Conservation (phyloP, 2,888 invertebrate species). For the Saturnia japonica region DNA sequence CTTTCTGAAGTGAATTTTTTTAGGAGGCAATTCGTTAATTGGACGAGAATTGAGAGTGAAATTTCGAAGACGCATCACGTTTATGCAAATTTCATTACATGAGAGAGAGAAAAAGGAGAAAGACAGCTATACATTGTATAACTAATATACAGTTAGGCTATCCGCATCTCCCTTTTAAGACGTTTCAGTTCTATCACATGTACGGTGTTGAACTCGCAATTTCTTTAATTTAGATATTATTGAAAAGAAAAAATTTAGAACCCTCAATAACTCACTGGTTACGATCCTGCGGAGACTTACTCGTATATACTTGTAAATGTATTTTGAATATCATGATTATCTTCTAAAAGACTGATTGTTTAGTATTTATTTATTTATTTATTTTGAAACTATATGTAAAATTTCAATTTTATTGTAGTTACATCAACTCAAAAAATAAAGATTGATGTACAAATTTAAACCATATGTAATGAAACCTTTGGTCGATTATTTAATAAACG, state of each 20-base stretch:
- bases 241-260: neutral
- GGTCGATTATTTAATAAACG: constrained; percentile 59
- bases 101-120: no score
- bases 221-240: no score
- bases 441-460: neutral
- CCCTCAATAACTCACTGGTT: neutral
- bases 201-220: no score
- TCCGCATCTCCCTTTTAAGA: no score
- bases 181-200: no score
- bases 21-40: no score
- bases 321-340: constrained; percentile 47
- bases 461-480: constrained; percentile 45
- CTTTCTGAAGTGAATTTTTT: no score
- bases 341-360: constrained; percentile 81
- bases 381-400: constrained; percentile 2
- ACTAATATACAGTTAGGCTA: no score
- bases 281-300: neutral
- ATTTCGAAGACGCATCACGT: no score
- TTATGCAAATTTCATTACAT: no score
- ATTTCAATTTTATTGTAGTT: neutral
- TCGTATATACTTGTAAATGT: neutral
- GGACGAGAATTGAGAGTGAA: no score
- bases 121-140: no score
- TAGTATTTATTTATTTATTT: constrained; percentile 39
- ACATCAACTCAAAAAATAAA: neutral